Conservation (phyloP, 2,797 vertebrate genomes). For the Petrocephalus sullivani region DNA sequence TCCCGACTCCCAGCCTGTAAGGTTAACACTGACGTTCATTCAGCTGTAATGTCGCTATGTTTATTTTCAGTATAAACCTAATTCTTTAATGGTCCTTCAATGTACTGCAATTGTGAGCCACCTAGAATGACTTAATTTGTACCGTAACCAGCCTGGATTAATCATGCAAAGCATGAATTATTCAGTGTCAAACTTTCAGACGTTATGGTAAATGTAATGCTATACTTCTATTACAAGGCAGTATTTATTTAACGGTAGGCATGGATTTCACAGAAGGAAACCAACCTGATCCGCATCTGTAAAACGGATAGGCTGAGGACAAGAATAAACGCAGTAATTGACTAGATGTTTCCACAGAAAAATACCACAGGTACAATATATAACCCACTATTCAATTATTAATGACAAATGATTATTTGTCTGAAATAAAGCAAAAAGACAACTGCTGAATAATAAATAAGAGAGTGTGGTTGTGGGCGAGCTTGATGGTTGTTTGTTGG, state of each 20-base stretch:
- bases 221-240: constrained; percentile 1
- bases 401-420: constrained; percentile 5
- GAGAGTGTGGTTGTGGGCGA: not conserved
- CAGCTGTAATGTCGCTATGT: not conserved
- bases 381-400: constrained; percentile 34
- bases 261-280: constrained; percentile 23
- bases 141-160: constrained; percentile 51
- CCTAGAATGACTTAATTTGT: constrained; percentile 42
- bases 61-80: not conserved
- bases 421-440: constrained; percentile 12
- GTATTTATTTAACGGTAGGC: not conserved
- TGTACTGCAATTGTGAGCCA: constrained; percentile 23
- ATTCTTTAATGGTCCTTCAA: not conserved
- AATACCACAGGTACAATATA: constrained; percentile 48
- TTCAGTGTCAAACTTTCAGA: constrained; percentile 26
- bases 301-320: constrained; percentile 33
- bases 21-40: not conserved
- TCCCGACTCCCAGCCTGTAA: not conserved
- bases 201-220: not conserved
- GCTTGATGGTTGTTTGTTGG: not conserved
- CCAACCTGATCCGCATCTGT: constrained; percentile 41
- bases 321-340: constrained; percentile 45
- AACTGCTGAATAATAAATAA: not conserved
- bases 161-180: constrained; percentile 56
- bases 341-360: constrained; percentile 20